Evolutionary conservation across 2,113 vertebrate genomes (phyloP).

Genomic region (Nycticorax nycticorax): DNA sequence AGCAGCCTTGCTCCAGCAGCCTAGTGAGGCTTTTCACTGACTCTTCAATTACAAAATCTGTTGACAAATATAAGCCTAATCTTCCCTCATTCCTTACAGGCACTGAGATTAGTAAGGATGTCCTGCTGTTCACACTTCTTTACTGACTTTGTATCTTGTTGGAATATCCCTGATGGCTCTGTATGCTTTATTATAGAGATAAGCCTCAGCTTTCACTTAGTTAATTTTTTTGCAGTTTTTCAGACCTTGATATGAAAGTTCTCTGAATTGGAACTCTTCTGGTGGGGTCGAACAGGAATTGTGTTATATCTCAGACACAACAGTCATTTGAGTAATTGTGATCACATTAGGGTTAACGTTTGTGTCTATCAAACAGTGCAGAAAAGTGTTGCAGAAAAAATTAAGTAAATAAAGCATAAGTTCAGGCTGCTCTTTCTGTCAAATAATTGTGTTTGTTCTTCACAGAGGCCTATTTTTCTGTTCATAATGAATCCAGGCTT

Average conservation of each 20-base stretch:
- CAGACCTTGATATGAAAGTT: background rate
- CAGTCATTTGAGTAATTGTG: background rate
- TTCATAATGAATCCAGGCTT: background rate
- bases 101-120: background rate
- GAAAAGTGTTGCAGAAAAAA: background rate
- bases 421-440: constrained; percentile 11
- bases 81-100: background rate
- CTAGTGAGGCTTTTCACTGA: background rate
- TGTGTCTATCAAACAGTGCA: background rate
- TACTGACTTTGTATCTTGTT: background rate
- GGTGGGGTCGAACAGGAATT: background rate
- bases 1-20: background rate
- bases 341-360: background rate
- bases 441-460: constrained; percentile 16
- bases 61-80: background rate
- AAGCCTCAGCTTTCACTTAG: background rate
- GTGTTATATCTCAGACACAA: background rate
- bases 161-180: background rate
- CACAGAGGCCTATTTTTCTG: background rate
- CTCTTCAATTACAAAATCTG: background rate
- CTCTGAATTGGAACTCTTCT: background rate
- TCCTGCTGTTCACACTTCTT: background rate
- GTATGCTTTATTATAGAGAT: background rate
- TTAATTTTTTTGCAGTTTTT: background rate
- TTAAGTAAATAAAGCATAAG: background rate